Conservation (phyloP, 53 echinoderm and acorn worm genomes). For the Hippasteria phrygiana region DNA sequence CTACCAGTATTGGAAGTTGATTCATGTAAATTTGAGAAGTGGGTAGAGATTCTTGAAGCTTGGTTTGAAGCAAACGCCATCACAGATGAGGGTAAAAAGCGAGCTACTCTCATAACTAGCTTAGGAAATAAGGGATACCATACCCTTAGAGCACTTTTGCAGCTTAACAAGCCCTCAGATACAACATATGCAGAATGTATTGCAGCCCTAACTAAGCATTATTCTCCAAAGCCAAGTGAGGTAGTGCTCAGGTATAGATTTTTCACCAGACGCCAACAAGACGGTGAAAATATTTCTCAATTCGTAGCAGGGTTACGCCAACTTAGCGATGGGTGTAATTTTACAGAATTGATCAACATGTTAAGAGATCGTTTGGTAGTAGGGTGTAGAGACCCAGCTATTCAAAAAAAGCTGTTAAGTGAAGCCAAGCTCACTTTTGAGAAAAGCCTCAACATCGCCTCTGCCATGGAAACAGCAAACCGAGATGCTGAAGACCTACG, state of each 20-base stretch:
- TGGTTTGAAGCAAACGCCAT: too few relatives aligned
- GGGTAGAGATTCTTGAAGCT: constrained; percentile 10
- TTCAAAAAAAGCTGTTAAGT: background rate
- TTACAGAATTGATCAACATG: background rate
- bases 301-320: constrained; percentile 4
- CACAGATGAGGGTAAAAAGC: constrained; percentile 47
- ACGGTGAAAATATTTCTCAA: background rate
- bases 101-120: constrained; percentile 57
- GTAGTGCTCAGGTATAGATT: background rate
- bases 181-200: background rate
- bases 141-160: constrained; percentile 58
- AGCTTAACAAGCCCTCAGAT: constrained; percentile 60
- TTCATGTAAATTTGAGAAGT: background rate
- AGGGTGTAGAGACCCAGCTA: background rate
- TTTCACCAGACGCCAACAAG: background rate
- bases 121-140: constrained; percentile 64
- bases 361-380: constrained; percentile 3
- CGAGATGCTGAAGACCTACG: constrained; percentile 2
- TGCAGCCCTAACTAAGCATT: background rate
- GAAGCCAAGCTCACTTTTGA: constrained; percentile 8
- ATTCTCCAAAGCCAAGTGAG: background rate
- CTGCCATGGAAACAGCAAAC: constrained; percentile 28
- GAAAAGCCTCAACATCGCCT: constrained; percentile 11
- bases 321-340: constrained; percentile 11
- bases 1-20: too few relatives aligned